Evolutionary conservation across 2,113 vertebrate genomes (phyloP).

Genomic region (Petromus typicus): DNA sequence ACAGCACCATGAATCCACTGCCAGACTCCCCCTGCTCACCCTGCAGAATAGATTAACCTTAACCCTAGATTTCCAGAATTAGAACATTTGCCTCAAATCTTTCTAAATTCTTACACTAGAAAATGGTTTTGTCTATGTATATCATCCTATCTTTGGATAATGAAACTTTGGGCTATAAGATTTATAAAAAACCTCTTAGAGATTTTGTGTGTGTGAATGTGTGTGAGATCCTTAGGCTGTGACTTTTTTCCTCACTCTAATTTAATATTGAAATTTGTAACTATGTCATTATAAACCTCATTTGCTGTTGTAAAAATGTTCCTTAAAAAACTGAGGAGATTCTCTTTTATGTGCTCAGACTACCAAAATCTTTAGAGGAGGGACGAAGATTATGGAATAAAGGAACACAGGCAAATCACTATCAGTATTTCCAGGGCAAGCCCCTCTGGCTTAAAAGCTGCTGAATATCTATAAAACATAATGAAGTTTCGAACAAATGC

Average conservation of each 20-base stretch:
- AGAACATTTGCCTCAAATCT: background rate
- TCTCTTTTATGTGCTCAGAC: background rate
- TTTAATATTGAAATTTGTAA: conserved; percentile 46
- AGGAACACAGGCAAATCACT: background rate
- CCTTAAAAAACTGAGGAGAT: conserved; percentile 42
- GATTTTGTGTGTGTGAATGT: too few species aligned
- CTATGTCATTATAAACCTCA: background rate
- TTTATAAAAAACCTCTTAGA: background rate
- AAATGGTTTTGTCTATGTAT: background rate
- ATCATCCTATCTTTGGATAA: background rate
- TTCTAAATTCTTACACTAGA: background rate
- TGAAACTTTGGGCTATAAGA: conserved; percentile 30
- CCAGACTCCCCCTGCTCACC: background rate
- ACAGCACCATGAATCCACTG: background rate
- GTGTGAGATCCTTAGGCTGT: background rate
- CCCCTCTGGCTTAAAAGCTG: background rate
- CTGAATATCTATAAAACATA: conserved; percentile 47
- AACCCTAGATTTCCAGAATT: background rate
- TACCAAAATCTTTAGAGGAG: conserved; percentile 25
- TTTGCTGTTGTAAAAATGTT: background rate
- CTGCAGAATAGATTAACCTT: background rate
- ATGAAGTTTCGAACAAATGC: conserved; percentile 47
- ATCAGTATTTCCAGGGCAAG: background rate
- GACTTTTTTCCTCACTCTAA: background rate
- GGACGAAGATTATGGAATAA: background rate